Percentiles rank a stretch among this genome's conserved stretches.
phyloP scores from a whole-genome alignment of 2,113 vertebrate species.

The Mormoops blainvillei region DNA sequence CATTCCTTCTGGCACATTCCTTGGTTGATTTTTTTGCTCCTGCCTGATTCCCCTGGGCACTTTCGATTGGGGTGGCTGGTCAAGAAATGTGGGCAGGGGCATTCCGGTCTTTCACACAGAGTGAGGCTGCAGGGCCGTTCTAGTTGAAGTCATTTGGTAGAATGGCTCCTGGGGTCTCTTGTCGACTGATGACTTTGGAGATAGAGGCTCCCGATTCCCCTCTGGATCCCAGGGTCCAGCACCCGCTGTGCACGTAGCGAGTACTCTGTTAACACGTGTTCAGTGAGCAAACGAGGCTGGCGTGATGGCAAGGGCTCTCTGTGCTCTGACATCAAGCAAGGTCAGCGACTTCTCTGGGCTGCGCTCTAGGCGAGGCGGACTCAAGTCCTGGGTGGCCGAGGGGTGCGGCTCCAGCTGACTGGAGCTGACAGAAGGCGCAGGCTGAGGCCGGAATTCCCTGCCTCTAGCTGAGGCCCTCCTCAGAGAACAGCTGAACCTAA shows the following conservation, averaged over 20 bases:
- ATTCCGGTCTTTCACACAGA: background rate
- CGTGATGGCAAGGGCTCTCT: rapidly evolving
- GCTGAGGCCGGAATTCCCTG: background rate
- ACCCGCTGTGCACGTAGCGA: rapidly evolving
- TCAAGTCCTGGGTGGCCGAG: rapidly evolving
- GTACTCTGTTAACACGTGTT: rapidly evolving
- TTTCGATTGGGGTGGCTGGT: conserved; percentile 63
- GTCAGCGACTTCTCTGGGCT: background rate
- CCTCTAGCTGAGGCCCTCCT: background rate
- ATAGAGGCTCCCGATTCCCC: background rate
- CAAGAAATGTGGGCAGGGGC: conserved; percentile 50
- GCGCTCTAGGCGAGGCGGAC: rapidly evolving
- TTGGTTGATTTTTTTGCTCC: background rate
- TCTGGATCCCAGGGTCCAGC: background rate
- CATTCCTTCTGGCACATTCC: conserved; percentile 22
- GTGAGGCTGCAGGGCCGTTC: background rate
- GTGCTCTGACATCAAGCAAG: rapidly evolving
- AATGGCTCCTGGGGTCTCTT: background rate
- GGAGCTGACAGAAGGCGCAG: background rate
- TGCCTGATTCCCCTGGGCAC: background rate
- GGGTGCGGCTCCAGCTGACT: background rate
- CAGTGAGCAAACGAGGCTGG: rapidly evolving
- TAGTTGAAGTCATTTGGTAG: background rate
- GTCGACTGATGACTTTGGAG: background rate
- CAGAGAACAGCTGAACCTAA: rapidly evolving